phyloP scores from a whole-genome alignment of 2,113 vertebrate species.

The Lepisosteus osseus region DNA sequence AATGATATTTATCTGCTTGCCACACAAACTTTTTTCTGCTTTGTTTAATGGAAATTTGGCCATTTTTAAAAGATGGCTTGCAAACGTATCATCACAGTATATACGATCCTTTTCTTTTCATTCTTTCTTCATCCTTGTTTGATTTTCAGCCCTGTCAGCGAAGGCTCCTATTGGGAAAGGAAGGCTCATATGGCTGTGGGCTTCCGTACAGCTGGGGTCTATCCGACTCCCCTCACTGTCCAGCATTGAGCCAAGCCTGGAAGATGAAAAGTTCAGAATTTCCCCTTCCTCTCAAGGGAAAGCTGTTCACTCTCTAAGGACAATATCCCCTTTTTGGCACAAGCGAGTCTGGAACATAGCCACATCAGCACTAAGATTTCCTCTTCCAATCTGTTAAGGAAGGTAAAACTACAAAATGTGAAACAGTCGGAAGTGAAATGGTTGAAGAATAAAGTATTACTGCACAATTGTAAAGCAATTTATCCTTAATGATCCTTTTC shows the following conservation, averaged over 20 bases:
- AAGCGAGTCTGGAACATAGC: not conserved
- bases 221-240: constrained; percentile 1
- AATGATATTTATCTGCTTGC: no score
- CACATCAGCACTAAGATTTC: not conserved
- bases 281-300: not conserved
- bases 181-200: not conserved
- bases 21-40: no score
- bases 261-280: not conserved
- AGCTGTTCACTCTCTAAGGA: not conserved
- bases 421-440: not conserved
- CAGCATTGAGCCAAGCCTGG: not conserved
- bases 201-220: not conserved
- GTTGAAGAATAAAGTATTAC: not conserved
- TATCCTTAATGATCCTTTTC: not conserved
- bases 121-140: not conserved
- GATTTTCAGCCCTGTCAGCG: not conserved
- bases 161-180: not conserved
- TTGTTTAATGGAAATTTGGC: not conserved
- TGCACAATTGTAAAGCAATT: not conserved
- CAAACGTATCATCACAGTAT: no score
- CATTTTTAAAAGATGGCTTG: not conserved
- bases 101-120: not conserved
- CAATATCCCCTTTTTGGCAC: not conserved
- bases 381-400: constrained; percentile 11
- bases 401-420: not conserved